phyloP scores from a whole-genome alignment of 2,113 vertebrate species.

The Hirundichthys speculiger region DNA sequence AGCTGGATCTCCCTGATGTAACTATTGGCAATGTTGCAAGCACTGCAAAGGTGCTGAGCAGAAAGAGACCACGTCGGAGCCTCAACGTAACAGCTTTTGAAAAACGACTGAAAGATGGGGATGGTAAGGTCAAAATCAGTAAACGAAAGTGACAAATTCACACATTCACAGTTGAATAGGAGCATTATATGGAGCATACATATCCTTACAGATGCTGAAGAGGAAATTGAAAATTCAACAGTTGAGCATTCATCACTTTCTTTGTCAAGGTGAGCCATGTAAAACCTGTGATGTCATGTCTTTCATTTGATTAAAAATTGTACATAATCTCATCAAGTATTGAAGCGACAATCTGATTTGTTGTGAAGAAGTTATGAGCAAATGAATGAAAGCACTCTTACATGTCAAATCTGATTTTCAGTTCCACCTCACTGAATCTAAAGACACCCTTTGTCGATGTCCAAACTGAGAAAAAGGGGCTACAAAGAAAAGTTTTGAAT shows the following conservation, averaged over 20 bases:
- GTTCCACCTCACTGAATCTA: slow-evolving; percentile 62
- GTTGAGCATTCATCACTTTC: slow-evolving; percentile 44
- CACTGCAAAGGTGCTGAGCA: slow-evolving; percentile 55
- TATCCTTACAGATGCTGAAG: slow-evolving; percentile 46
- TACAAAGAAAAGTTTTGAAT: slow-evolving; percentile 59
- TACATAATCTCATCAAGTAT: background rate
- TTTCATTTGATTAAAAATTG: background rate
- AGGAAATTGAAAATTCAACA: slow-evolving; percentile 18
- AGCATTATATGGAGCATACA: background rate
- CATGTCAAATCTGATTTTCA: slow-evolving; percentile 31
- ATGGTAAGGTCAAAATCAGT: slow-evolving; percentile 36
- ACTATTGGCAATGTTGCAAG: slow-evolving; percentile 50
- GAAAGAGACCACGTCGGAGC: slow-evolving; percentile 64
- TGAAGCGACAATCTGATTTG: no score
- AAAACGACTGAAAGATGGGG: slow-evolving; percentile 54
- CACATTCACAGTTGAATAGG: background rate
- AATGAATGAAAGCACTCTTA: background rate
- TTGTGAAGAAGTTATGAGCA: background rate
- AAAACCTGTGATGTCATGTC: background rate
- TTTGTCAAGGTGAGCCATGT: slow-evolving; percentile 51
- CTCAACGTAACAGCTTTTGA: slow-evolving; percentile 73
- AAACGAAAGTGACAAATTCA: no score
- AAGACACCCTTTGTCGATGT: slow-evolving; percentile 66
- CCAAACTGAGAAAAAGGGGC: slow-evolving; percentile 50
- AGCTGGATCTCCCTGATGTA: slow-evolving; percentile 73